These are phyloP conservation scores for Hyposoter dolosus DNA, from an alignment of 2,888 invertebrate species.

Conservation along the genomic window DNA sequence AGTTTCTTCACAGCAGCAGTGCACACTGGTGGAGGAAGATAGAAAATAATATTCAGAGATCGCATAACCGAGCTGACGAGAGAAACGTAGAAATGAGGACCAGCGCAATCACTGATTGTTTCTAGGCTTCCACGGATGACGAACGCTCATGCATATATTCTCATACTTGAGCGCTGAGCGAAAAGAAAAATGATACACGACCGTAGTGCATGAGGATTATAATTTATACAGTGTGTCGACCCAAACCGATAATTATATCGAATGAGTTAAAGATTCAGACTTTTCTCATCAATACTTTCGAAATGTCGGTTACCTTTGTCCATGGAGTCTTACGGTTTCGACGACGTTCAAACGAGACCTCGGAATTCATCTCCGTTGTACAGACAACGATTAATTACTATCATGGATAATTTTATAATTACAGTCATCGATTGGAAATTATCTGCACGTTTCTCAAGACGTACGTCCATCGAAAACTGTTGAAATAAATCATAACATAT, in stretches of 20 bases:
- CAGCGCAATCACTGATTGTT: constrained; percentile 46
- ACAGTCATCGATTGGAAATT: not conserved
- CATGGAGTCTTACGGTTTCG: constrained; percentile 1
- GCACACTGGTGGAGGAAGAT: not conserved
- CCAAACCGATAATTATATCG: constrained; percentile 42
- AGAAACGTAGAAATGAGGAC: constrained; percentile 1
- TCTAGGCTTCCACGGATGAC: constrained; percentile 3
- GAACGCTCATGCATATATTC: constrained; percentile 3
- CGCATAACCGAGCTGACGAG: not conserved
- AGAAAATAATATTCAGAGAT: not conserved
- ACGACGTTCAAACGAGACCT: not conserved
- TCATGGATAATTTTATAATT: not conserved
- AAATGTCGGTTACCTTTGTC: constrained; percentile 9
- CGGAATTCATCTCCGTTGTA: constrained; percentile 3
- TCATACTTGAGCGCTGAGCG: not conserved
- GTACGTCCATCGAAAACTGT: not conserved
- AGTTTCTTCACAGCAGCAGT: constrained; percentile 21
- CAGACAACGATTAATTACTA: not conserved
- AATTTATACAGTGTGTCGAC: constrained; percentile 12
- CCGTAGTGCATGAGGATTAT: too few species aligned
- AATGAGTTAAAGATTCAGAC: constrained; percentile 11
- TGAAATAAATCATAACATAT: not conserved
- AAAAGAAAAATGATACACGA: constrained; percentile 32
- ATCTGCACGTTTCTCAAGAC: not conserved
- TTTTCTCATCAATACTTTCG: constrained; percentile 24